Base-by-base conservation (phyloP, 2,113 vertebrate genomes). In the Labeo catla region DNA sequence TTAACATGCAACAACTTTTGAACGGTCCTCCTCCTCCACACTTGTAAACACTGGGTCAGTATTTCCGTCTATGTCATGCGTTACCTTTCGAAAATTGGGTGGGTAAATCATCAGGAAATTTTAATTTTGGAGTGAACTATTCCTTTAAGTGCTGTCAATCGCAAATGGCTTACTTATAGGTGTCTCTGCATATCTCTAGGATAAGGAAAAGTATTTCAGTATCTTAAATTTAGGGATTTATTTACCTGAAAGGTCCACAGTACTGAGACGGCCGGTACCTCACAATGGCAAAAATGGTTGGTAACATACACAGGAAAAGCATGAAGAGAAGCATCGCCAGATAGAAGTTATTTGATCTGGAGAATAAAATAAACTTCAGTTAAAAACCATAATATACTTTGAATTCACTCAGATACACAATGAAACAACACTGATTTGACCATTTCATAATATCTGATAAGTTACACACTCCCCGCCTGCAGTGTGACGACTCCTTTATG, bases 291-390 rank as follows among this genome's bases (percentile, higher is more conserved):
- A 99, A 99, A 88, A 99, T 93, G 6, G 98, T 99, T 23, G 98
- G 98, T 57, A 99, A 93, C 98, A 99, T 99, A 90, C 98, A 99
- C 28, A 99, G 92, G 84, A 99, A 99, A 1, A 99, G 92, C 98
- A 99, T 99, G 84, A 99, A 99, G 2, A 99, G 94, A 28, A 99
- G 91, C 97, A 97, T 99, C 0, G 97, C 96, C 92, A 99, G 87
- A 92, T 99, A 99, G 95, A 99, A 99, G 89, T 99, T 99, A 90
- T 99, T 99, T 50, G 98, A 99, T 90, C 98, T 99, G 91, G 57
- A n/a, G 76, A 90, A 57, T 81, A 1, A 54, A 66, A 63, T 21
- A 70, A 50, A 84, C 10, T 11, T 82, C 3, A 86, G 23, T 66
- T 19, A 72, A 65, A 39, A 19, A 72, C 13, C 65, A 8, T 52